These are phyloP conservation scores for Dipodomys ordii DNA, from an alignment of 2,113 vertebrate species.

Conservation along the genomic window DNA sequence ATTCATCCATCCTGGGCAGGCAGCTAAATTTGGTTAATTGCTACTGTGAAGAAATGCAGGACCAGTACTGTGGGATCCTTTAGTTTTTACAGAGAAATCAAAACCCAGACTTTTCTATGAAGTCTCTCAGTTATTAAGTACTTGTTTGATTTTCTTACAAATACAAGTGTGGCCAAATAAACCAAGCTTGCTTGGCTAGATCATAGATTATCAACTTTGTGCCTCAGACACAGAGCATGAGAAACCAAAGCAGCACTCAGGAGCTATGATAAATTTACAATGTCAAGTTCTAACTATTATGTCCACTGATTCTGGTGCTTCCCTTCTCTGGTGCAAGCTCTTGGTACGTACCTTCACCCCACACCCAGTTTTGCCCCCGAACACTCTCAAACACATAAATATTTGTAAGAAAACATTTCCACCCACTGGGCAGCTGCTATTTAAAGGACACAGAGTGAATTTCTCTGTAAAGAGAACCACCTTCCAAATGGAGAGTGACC, in stretches of 20 bases:
- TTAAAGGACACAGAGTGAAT: constrained; percentile 23
- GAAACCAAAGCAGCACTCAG: neutral
- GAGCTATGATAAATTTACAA: neutral
- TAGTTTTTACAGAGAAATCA: constrained; percentile 31
- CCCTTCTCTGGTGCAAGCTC: neutral
- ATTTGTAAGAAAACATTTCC: constrained; percentile 68
- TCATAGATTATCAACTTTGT: neutral
- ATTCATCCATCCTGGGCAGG: neutral
- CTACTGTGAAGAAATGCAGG: accelerated
- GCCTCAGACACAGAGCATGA: neutral
- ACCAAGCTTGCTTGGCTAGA: constrained; percentile 8
- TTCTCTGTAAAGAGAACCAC: neutral
- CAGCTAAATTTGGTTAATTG: neutral
- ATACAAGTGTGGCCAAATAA: constrained; percentile 34
- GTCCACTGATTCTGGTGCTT: neutral
- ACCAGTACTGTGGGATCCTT: neutral
- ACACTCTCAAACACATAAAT: constrained; percentile 68
- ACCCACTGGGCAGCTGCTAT: constrained; percentile 36
- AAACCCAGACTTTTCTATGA: neutral
- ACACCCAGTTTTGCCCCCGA: neutral
- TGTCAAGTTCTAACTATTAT: neutral
- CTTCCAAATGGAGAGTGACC: neutral
- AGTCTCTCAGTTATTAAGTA: neutral
- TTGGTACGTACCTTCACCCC: neutral
- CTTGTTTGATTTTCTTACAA: neutral